These are phyloP conservation scores for Zoanthus sociatus DNA, from an alignment of 92 coral and sea anemone genomes.

Conservation along the genomic window DNA sequence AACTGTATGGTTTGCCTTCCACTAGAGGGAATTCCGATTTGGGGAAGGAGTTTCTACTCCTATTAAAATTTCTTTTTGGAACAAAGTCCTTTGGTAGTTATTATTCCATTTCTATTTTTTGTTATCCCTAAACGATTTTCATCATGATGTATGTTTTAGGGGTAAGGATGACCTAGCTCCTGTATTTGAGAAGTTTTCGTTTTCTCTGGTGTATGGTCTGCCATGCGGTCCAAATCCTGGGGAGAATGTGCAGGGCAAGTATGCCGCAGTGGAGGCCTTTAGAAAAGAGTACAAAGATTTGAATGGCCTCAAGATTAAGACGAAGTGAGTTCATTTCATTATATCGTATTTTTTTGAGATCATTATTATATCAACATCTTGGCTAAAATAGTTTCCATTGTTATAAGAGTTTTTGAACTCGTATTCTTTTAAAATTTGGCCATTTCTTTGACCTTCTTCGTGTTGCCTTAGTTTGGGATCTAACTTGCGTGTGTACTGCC, in stretches of 20 bases:
- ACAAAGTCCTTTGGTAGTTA: too few species aligned
- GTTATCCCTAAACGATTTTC: neutral
- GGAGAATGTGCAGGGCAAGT: constrained; percentile 71
- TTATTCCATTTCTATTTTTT: neutral
- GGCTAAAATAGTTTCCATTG: too few species aligned
- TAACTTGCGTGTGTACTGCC: too few species aligned
- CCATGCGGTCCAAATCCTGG: constrained; percentile 70
- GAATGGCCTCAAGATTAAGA: constrained; percentile 78
- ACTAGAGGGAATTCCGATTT: too few species aligned
- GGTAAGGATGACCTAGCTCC: constrained; percentile 77
- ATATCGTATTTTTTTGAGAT: neutral
- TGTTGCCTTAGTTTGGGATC: too few species aligned
- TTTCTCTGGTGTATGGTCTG: constrained; percentile 88
- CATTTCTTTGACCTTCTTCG: too few species aligned
- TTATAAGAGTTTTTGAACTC: too few species aligned
- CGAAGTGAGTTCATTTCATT: constrained; percentile 67
- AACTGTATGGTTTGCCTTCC: too few species aligned
- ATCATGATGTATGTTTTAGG: constrained; percentile 39
- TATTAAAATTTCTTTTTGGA: too few species aligned
- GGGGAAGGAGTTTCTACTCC: too few species aligned
- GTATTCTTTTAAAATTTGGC: too few species aligned
- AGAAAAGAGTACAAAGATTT: constrained; percentile 69
- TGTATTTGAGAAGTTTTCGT: constrained; percentile 80
- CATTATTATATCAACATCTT: too few species aligned
- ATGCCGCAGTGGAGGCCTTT: constrained; percentile 80